Evolutionary conservation across 1,140 invertebrate species (phyloP), one percentile per base, ranked within the genome.

Genomic region (Achroia grisella): DNA sequence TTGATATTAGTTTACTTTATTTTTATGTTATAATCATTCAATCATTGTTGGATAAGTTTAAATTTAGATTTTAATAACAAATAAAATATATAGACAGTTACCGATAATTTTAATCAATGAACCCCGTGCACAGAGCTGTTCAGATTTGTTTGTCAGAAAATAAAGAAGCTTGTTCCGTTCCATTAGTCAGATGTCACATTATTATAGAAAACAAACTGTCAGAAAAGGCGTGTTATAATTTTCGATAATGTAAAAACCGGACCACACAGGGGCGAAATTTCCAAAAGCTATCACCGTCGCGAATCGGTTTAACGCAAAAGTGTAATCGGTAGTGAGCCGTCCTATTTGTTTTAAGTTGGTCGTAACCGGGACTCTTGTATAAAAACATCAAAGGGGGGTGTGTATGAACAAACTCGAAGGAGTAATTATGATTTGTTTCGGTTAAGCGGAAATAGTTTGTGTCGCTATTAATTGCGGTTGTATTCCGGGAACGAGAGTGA

Each of bases 371-470:
- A 59, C 70, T 72, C 67, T 78, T 66, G 62, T 70, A 78, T 78
- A 79, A 79, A 78, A 79, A 81, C 75, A 81, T 83, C 79, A 83
- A 81, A 83, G 79, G 67, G 17, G 79, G 73, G 69, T 71, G 70
- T 60, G 67, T 68, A 69, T 62, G 62, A 72, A 71, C 52, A 59
- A 60, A 54, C 60, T 59, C 69, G 65, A 72, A 83, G 75, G 69
- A 81, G 79, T 71, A 83, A 83, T 83, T 81, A 81, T 73, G 65
- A 81, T 83, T 83, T 62, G 79, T 81, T 59, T 64, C 79, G 79
- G 62, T 80, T 73, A 62, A 73, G 68, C 71, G 79, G 76, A 83
- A 83, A 80, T 80, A 79, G 79, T 77, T 80, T 63, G 71, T 69
- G 72, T 72, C 71, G 74, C 62, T 69, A 69, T 82, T 77, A 79